Evolutionary conservation across 1,140 invertebrate species (phyloP).

Genomic region (Caenorhabditis tropicalis): DNA sequence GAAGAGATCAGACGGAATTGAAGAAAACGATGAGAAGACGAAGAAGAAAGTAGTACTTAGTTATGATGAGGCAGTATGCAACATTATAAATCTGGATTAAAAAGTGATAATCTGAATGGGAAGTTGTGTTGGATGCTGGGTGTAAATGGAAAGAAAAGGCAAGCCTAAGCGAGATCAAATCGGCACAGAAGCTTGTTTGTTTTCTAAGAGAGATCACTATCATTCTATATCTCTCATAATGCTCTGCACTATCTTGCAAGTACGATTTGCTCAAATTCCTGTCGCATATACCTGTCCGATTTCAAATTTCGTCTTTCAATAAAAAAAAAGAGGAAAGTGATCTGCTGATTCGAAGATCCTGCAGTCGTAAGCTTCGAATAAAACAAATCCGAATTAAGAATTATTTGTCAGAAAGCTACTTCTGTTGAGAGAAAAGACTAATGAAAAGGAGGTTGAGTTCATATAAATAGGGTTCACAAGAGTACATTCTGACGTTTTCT

Average conservation of each 20-base stretch:
- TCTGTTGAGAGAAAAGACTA: not conserved
- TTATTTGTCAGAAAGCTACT: too few relatives aligned
- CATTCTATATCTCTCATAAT: not conserved
- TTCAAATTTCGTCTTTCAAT: slow-evolving; percentile 34
- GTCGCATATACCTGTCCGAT: slow-evolving; percentile 34
- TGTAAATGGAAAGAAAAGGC: slow-evolving; percentile 20
- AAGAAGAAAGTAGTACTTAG: not conserved
- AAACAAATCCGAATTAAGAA: not conserved
- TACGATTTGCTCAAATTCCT: slow-evolving; percentile 40
- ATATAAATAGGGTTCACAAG: too few relatives aligned
- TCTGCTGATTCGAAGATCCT: not conserved
- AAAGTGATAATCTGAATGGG: not conserved
- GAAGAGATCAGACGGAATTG: not conserved
- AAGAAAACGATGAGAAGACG: too few relatives aligned
- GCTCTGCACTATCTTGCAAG: slow-evolving; percentile 12
- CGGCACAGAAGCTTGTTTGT: slow-evolving; percentile 32
- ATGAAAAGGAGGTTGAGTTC: not conserved
- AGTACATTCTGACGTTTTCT: too few relatives aligned
- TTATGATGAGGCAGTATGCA: not conserved
- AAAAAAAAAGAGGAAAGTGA: slow-evolving; percentile 1
- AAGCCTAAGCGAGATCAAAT: slow-evolving; percentile 9
- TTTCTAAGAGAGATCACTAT: slow-evolving; percentile 42
- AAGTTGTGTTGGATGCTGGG: too few relatives aligned
- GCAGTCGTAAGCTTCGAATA: not conserved
- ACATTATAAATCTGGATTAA: not conserved